These are phyloP conservation scores for Diarsia dahlii DNA, from an alignment of 2,888 invertebrate genomes.

Conservation along the genomic window DNA sequence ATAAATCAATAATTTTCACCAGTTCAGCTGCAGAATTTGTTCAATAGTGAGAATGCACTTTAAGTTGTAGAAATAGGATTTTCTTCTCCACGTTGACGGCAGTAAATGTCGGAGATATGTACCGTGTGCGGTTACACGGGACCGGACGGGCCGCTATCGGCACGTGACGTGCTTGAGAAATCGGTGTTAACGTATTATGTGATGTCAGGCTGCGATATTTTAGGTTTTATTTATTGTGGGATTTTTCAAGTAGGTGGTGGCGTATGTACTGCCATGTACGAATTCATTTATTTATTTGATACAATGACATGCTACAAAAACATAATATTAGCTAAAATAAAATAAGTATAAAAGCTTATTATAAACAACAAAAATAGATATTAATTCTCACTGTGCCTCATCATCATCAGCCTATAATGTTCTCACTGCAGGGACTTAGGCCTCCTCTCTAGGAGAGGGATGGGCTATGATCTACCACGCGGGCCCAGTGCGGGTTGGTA, in stretches of 20 bases:
- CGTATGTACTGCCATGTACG: background rate
- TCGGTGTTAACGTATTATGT: conserved; percentile 46
- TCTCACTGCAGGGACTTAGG: no score
- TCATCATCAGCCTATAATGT: no score
- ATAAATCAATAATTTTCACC: conserved; percentile 25
- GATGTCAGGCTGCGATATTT: conserved; percentile 36
- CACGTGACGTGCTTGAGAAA: conserved; percentile 50
- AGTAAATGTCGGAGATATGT: conserved; percentile 61
- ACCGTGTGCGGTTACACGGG: conserved; percentile 52
- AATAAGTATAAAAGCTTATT: no score
- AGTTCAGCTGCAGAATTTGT: conserved; percentile 2
- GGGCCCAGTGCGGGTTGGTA: no score
- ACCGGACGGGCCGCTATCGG: conserved; percentile 51
- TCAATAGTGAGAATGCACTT: conserved; percentile 39
- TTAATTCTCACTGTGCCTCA: no score
- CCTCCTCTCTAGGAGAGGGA: no score
- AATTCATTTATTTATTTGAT: background rate
- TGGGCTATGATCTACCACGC: no score
- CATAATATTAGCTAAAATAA: background rate
- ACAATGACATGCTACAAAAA: background rate
- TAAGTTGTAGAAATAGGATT: conserved; percentile 43
- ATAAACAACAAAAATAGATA: no score
- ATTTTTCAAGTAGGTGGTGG: background rate
- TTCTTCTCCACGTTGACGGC: conserved; percentile 42
- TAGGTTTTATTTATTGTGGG: conserved; percentile 13